Evolutionary conservation across 2,797 vertebrate species (phyloP).

Genomic region (Microctenopoma steveboyesi): DNA sequence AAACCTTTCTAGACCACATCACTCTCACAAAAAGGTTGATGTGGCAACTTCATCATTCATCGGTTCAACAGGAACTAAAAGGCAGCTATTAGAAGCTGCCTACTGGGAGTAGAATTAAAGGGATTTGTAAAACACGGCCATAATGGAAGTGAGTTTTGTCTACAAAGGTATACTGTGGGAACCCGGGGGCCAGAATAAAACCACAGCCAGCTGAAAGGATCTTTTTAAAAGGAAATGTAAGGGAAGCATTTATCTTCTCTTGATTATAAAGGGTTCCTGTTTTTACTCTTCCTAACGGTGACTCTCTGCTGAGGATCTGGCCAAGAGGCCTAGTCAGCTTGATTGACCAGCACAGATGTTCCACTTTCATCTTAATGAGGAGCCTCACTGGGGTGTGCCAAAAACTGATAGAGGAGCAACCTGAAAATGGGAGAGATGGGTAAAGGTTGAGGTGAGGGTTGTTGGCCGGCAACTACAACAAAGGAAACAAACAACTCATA

Average conservation of each 20-base stretch:
- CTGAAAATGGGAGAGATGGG: conserved; percentile 67
- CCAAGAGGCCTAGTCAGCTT: conserved; percentile 74
- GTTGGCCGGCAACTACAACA: conserved; percentile 65
- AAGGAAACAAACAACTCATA: conserved; percentile 65
- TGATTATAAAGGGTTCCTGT: conserved; percentile 52
- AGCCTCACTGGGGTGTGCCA: conserved; percentile 72
- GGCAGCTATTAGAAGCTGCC: conserved; percentile 55
- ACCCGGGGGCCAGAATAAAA: conserved; percentile 65
- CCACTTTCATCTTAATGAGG: conserved; percentile 77
- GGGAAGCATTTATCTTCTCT: conserved; percentile 38
- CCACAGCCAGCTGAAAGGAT: conserved; percentile 53
- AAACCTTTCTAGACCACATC: conserved; percentile 28
- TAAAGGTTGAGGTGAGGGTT: conserved; percentile 68
- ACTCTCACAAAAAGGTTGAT: conserved; percentile 52
- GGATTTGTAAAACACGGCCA: conserved; percentile 68
- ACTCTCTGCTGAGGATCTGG: conserved; percentile 53
- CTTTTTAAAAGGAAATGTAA: conserved; percentile 51
- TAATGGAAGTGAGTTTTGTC: conserved; percentile 68
- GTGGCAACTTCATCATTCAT: conserved; percentile 54
- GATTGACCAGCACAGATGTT: conserved; percentile 78
- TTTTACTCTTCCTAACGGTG: conserved; percentile 60
- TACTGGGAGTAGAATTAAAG: conserved; percentile 63
- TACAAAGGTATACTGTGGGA: conserved; percentile 64
- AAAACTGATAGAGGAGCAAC: conserved; percentile 72
- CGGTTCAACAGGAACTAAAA: conserved; percentile 63